Evolutionary conservation across 2,113 vertebrate genomes (phyloP), one percentile per base, ranked within the genome.

Genomic region (Chloroceryle aenea): DNA sequence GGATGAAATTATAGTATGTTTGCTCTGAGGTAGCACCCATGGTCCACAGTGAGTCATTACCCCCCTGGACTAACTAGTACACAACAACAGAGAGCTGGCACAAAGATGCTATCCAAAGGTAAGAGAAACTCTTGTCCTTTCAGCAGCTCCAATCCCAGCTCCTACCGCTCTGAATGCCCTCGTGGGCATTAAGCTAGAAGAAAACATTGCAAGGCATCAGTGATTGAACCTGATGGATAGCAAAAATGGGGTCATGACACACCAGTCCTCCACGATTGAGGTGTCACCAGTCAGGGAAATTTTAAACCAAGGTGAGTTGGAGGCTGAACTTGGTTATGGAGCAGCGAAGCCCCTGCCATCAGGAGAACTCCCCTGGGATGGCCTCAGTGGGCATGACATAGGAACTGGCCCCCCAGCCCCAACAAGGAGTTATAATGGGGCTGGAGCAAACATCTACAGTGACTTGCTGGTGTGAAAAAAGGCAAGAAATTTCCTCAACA

Each of bases 351-450:
- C 29, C 4, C 6, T 47, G 61, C 26, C n/a, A 21, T 47, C 19
- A 25, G 14, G 8, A 17, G 21, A 69, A 14, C 12, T 62, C 1
- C 29, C 29, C 12, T 5, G 2, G 52, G 40, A 19, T 22, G 5
- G 30, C 40, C 17, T 25, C 1, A 0, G 38, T 38, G 63, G 67
- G 59, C 72, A 25, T 2, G 7, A 50, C 36, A 29, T 16, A 29
- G 62, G 40, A 80, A 13, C 25, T 0, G 0, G 11, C 10, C 40
- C 64, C 66, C 10, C 0, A 1, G 55, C 2, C 1, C 27, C 0
- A 0, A 15, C 0, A 1, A 13, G 53, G 55, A 85, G 7, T 13
- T 32, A 8, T 7, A 45, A 48, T 9, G 17, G 48, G 59, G 50
- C 78, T 72, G 72, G n/a, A 83, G 59, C 34, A 85, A 82, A 83